Conservation (phyloP, 2,888 invertebrate genomes). For the Hymenopus coronatus region DNA sequence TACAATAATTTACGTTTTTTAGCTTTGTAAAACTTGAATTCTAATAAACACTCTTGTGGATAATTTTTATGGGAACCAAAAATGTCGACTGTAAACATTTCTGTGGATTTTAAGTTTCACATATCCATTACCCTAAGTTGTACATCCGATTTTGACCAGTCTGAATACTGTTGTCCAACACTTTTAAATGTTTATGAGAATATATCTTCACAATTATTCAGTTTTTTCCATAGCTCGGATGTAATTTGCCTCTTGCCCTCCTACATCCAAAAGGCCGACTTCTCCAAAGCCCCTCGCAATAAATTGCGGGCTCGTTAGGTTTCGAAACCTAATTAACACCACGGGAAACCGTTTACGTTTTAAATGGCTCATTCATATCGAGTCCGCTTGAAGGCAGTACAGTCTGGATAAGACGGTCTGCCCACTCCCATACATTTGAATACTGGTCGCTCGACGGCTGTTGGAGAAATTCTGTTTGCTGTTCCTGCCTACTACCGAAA, state of each 20-base stretch:
- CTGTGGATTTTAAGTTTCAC: too few species aligned
- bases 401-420: not conserved
- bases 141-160: too few species aligned
- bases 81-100: too few species aligned
- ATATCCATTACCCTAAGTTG: too few species aligned
- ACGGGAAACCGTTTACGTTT: constrained; percentile 10
- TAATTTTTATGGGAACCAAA: too few species aligned
- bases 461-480: not conserved
- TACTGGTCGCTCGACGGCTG: not conserved
- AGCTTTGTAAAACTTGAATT: too few species aligned
- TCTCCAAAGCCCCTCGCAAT: not conserved
- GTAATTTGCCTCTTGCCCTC: not conserved
- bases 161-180: too few species aligned
- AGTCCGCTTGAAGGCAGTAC: not conserved
- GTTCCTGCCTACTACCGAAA: not conserved
- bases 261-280: not conserved
- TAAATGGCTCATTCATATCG: constrained; percentile 2
- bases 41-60: too few species aligned
- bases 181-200: too few species aligned
- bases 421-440: not conserved
- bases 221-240: not conserved
- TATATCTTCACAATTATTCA: too few species aligned
- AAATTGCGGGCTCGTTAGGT: constrained; percentile 17
- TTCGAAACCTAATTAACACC: constrained; percentile 24
- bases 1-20: too few species aligned